phyloP scores from a whole-genome alignment of 2,888 invertebrate genomes.

The Platycnemis pennipes region DNA sequence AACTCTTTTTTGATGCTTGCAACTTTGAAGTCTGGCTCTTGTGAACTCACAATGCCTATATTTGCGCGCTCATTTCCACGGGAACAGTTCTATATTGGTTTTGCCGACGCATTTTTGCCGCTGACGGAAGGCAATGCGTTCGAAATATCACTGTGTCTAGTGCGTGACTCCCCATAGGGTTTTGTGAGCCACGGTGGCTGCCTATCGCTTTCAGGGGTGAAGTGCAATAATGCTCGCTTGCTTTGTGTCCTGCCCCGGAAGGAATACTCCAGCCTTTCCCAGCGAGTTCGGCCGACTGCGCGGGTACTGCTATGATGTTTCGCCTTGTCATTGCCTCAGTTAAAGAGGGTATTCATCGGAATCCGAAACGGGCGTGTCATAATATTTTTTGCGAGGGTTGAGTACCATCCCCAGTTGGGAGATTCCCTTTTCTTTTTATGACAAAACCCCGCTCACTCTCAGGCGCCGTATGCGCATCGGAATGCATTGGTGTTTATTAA shows the following conservation, averaged over 20 bases:
- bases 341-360: not conserved
- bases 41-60: not conserved
- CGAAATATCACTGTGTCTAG: not conserved
- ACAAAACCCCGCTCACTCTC: no score
- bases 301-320: not conserved
- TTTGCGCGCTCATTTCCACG: not conserved
- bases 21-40: not conserved
- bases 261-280: not conserved
- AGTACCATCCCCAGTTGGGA: not conserved
- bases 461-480: not conserved
- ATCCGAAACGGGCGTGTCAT: not conserved
- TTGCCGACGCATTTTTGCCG: not conserved
- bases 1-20: not conserved
- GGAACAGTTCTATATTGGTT: not conserved
- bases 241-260: not conserved
- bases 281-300: not conserved
- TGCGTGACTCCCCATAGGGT: not conserved
- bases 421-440: not conserved
- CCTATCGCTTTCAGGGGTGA: not conserved
- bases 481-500: not conserved
- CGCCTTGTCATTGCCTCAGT: not conserved
- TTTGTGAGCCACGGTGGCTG: not conserved
- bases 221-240: not conserved
- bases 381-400: not conserved
- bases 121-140: not conserved